Conservation (phyloP, 2,888 invertebrate genomes). For the Athrips mouffetella region DNA sequence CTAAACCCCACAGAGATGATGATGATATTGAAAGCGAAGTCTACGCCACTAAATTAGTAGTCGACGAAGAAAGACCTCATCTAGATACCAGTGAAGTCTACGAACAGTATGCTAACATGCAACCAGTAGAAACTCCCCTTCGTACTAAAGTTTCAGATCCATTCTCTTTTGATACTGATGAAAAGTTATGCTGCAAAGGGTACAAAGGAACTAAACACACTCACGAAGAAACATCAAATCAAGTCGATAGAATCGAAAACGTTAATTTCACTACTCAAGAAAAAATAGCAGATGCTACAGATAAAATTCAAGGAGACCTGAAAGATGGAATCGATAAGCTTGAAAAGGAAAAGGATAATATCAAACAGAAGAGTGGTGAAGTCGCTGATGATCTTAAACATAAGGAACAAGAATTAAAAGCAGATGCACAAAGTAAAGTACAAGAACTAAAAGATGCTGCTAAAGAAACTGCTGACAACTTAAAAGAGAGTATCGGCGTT, state of each 20-base stretch:
- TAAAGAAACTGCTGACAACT: slow-evolving; percentile 51
- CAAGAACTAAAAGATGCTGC: slow-evolving; percentile 42
- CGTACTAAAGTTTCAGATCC: slow-evolving; percentile 51
- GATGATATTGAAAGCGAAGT: slow-evolving; percentile 55
- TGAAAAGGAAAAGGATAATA: slow-evolving; percentile 55
- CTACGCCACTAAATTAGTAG: slow-evolving; percentile 63
- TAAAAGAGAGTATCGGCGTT: slow-evolving; percentile 48
- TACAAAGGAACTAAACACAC: slow-evolving; percentile 59
- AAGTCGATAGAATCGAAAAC: slow-evolving; percentile 65
- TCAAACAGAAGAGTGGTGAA: slow-evolving; percentile 50
- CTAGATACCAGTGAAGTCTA: slow-evolving; percentile 53
- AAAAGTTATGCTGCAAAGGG: slow-evolving; percentile 50
- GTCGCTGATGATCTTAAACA: slow-evolving; percentile 44
- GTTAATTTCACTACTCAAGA: slow-evolving; percentile 63
- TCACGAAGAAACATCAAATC: slow-evolving; percentile 66
- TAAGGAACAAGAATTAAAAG: slow-evolving; percentile 41
- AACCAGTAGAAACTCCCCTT: slow-evolving; percentile 65
- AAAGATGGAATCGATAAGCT: slow-evolving; percentile 52
- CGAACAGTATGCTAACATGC: slow-evolving; percentile 66
- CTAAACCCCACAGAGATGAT: slow-evolving; percentile 57
- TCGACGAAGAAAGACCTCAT: slow-evolving; percentile 58
- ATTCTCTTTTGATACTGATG: slow-evolving; percentile 55
- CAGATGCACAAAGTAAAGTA: slow-evolving; percentile 40
- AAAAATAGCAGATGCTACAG: slow-evolving; percentile 50
- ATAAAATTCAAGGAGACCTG: slow-evolving; percentile 43